These are phyloP conservation scores for Dinomys branickii DNA, from an alignment of 2,113 vertebrate species.

Conservation along the genomic window DNA sequence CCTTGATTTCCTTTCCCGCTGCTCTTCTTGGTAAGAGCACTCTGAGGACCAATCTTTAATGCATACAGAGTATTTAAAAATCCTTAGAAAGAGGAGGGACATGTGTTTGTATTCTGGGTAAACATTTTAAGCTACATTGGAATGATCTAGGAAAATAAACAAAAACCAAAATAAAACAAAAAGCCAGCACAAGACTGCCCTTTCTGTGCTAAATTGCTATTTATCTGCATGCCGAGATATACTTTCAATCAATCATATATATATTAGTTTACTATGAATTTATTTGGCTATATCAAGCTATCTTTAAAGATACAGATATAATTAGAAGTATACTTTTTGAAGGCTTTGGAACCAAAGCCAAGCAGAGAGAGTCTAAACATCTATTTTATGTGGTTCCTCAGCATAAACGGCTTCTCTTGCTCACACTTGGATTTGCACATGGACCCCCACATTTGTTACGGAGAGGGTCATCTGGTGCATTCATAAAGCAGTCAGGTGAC, in stretches of 20 bases:
- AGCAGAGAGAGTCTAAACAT: background rate
- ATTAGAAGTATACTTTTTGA: background rate
- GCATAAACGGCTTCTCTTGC: background rate
- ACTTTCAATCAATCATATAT: constrained; percentile 39
- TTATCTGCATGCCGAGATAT: constrained; percentile 59
- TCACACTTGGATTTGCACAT: background rate
- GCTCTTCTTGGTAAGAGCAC: background rate
- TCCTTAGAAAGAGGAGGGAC: constrained; percentile 9
- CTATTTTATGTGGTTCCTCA: background rate
- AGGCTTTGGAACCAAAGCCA: background rate
- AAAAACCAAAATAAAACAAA: background rate
- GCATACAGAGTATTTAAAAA: constrained; percentile 25
- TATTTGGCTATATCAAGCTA: constrained; percentile 50
- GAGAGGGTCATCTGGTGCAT: background rate
- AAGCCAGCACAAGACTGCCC: constrained; percentile 1
- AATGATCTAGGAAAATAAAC: background rate
- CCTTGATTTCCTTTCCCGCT: background rate
- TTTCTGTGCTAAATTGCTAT: constrained; percentile 64
- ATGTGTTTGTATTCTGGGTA: constrained; percentile 15
- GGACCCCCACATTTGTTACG: background rate
- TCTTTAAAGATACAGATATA: constrained; percentile 37
- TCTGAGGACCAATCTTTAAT: background rate
- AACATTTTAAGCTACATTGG: constrained; percentile 13
- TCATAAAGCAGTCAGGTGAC: background rate
- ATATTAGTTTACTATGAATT: constrained; percentile 54